Evolutionary conservation across 2,113 vertebrate genomes (phyloP), one percentile per base, ranked within the genome.

Genomic region (Bos javanicus): DNA sequence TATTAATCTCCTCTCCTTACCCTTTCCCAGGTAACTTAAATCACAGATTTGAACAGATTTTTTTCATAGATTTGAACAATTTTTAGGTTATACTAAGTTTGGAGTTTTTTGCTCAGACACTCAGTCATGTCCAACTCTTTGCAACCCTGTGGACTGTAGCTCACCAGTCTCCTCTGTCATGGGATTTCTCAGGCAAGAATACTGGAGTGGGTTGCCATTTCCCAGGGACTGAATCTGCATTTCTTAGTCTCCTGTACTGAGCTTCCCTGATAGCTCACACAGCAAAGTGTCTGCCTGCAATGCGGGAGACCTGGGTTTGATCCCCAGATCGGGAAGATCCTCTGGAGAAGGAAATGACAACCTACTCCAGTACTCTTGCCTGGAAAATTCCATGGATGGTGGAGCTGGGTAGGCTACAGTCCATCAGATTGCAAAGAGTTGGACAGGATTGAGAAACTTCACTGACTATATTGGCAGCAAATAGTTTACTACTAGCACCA

Each of bases 401-500:
- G 1, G 60, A 33, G 60, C 28, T 14, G 16, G 60, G 28, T 62
- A 33, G 28, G 60, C 60, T 33, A 33, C 6, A 33, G 60, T 62
- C 28, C 60, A 62, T 33, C 0, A 6, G 60, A 62, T 0, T 62
- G 60, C 60, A 16, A 60, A 60, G 13, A 62, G 60, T 2, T 33
- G 60, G 60, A 62, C 60, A 33, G 3, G 60, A 33, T 1, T 33
- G 60, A 62, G 60, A 14, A 33, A 16, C 60, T 62, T 62, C 14
- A 62, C 14, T 62, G 14, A 16, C 19, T 39, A 19, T 23, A 39
- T 39, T 36, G n/a, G 21, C n/a, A 23, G n/a, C 87, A 97, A 92
- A 94, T 96, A 94, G 98, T 98, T 83, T 98, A 93, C 98, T 99
- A 98, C 99, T 98, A 99, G 99, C 10, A 48, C 48, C 48, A 48